Evolutionary conservation across 2,888 invertebrate species (phyloP), one percentile per base, ranked within the genome.

Genomic region (Ormyrus rosae): DNA sequence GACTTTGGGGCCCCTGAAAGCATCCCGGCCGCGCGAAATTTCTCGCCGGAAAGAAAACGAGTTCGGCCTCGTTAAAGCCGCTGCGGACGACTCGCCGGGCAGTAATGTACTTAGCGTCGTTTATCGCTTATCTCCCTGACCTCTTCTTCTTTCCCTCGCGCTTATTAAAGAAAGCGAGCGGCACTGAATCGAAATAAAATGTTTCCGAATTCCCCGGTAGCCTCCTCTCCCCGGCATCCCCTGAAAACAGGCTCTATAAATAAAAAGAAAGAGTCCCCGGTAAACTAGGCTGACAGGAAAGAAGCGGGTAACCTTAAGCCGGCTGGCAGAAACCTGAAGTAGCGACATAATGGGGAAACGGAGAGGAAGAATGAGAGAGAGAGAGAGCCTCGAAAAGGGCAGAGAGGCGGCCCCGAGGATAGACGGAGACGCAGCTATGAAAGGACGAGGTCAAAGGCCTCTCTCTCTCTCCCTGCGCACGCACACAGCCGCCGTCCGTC

Each of bases 401-500:
- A 34, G 67, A 56, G 51, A 19, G 67, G 34, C 34, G 34, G 34
- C 34, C 34, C 34, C 6, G 50, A 65, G 51, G 55, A 67, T 5
- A 55, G 51, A 51, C 10, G 11, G 45, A 48, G 71, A 61, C 64
- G 50, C 61, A 69, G 51, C n/a, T 53, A 58, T 68, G 46, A 80
- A 82, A 80, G 81, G 78, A 61, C 85, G 89, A 88, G 89, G 89
- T 89, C 89, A 89, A 89, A 89, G 87, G 88, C 89, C 89, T 88
- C 84, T 83, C 34, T 34, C 34, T 34, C 34, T 34, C 34, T 34
- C 34, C 34, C 51, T 58, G 63, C 58, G 6, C 19, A 19, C 13
- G 9, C 48, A 11, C 11, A 45, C 11, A 2, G 1, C 50, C 2
- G 5, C 48, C 4, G 7, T 34, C 6, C 0, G 51, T 51, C 13